Base-by-base conservation (phyloP, 2,113 vertebrate genomes). In the Catharus bicknelli region DNA sequence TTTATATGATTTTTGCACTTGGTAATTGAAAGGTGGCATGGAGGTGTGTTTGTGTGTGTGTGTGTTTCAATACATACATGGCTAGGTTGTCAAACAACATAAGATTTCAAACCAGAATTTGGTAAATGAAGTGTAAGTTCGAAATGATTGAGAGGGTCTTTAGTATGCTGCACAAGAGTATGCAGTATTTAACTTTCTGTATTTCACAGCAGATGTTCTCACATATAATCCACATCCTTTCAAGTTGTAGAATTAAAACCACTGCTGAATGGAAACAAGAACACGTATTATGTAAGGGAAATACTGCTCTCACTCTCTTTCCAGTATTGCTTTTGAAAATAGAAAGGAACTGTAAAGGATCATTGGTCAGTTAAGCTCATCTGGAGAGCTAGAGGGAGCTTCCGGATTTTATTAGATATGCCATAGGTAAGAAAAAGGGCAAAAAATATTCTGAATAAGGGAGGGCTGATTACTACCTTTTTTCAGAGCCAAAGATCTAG, bases 341-440 rank as follows among this genome's bases (percentile, higher is more conserved):
- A 91, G 76, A 92, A 96, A 95, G 93, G 82, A 96, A 92, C 94
- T 95, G 73, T 93, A 88, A 96, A 95, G 93, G 72, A 89, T 96
- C 83, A 83, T 90, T 97, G 96, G 95, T 96, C 95, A 96, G 96
- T 96, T 96, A 75, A 97, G 90, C 88, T 97, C 88, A 84, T 97
- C 73, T 97, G 63, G 91, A 97, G 96, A 97, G 92, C 96, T 96
- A 97, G 96, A 97, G 95, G 93, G 93, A 97, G 94, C 95, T 94
- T 97, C 89, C 30, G 55, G 93, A 96, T 97, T 97, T 97, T 97
- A 83, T 93, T 95, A 97, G 79, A 67, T 93, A 82, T 74, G 83
- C 82, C 76, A 95, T 92, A 82, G 77, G 53, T 86, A 69, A 73
- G 50, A 67, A 76, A 62, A 69, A 34, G 14, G 36, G 27, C 12